Percentiles rank a stretch among this genome's conserved stretches.
Evolutionary conservation across 2,888 invertebrate species (phyloP).

Genomic region (Stenolophus ochropezus): DNA sequence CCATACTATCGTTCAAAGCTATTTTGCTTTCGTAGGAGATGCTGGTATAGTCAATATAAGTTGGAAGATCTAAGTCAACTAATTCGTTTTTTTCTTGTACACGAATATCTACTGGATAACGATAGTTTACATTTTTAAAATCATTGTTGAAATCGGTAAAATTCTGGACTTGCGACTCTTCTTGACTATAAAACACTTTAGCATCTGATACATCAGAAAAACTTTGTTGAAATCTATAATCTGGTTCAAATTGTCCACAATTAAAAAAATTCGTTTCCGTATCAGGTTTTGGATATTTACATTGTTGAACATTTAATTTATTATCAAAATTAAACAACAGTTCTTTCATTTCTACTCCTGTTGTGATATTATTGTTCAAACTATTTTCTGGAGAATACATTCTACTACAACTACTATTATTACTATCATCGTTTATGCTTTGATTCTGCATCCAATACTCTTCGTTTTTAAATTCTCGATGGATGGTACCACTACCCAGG

Average conservation of each 20-base stretch:
- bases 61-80: conserved; percentile 68
- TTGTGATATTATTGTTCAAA: conserved; percentile 67
- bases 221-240: conserved; percentile 50
- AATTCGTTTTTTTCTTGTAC: conserved; percentile 66
- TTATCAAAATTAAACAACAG: conserved; percentile 61
- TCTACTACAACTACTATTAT: conserved; percentile 71
- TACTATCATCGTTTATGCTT: conserved; percentile 74
- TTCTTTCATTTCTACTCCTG: conserved; percentile 64
- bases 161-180: conserved; percentile 43
- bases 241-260: conserved; percentile 47
- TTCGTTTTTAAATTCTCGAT: conserved; percentile 77
- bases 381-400: conserved; percentile 75
- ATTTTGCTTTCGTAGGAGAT: conserved; percentile 69
- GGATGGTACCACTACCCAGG: conserved; percentile 82
- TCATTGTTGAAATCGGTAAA: conserved; percentile 47
- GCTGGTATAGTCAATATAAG: conserved; percentile 70
- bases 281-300: conserved; percentile 48
- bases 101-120: conserved; percentile 54
- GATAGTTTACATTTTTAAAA: conserved; percentile 54
- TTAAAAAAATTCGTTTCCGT: conserved; percentile 35
- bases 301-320: conserved; percentile 45
- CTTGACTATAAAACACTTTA: conserved; percentile 49
- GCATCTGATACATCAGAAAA: conserved; percentile 46
- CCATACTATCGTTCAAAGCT: conserved; percentile 65
- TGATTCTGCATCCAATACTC: conserved; percentile 79